Evolutionary conservation across 2,797 vertebrate genomes (phyloP), one percentile per base, ranked within the genome.

Genomic region (Meda fulgida): DNA sequence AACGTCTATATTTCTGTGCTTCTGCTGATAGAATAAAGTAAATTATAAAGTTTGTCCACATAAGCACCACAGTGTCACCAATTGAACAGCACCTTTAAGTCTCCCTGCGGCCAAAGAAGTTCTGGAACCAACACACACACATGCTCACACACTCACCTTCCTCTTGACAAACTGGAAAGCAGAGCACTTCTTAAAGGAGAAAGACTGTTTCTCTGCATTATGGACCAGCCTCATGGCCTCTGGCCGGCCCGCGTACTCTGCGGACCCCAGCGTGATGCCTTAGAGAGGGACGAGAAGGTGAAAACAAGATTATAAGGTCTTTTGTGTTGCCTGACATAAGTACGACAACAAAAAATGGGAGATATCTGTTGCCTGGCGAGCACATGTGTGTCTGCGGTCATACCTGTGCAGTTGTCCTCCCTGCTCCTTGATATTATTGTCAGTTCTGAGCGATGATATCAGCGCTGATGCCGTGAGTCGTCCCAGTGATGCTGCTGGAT

Each of bases 121-220:
- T 84, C 81, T 71, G 51, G 40, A 53, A 51, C 58, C 16, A 23
- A 51, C 23, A 69, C 6, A 63, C 34, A 63, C 29, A 55, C 34
- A 87, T 3, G 48, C 8, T 55, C 51, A 73, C 19, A 51, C 60
- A 85, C 97, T 97, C 95, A 99, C 98, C 97, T 97, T 97, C 89
- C 97, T 98, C 93, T 99, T 99, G 92, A 99, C 97, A 93, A 98
- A 99, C 90, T 99, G 97, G 93, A 99, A 99, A 89, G 98, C 97
- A 85, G 98, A 98, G 87, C 98, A 99, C 93, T 98, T 99, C 96
- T 98, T 99, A 93, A 97, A 98, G 92, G 97, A 97, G 93, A 99
- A 99, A 84, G 93, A 89, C 23, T 93, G 92, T 90, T 95, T 95
- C 92, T 98, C 97, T 81, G 92, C 93, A 36, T 91, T 90, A 36